Conservation (phyloP, 23 tunicate species). For the Ascidia mentula region DNA sequence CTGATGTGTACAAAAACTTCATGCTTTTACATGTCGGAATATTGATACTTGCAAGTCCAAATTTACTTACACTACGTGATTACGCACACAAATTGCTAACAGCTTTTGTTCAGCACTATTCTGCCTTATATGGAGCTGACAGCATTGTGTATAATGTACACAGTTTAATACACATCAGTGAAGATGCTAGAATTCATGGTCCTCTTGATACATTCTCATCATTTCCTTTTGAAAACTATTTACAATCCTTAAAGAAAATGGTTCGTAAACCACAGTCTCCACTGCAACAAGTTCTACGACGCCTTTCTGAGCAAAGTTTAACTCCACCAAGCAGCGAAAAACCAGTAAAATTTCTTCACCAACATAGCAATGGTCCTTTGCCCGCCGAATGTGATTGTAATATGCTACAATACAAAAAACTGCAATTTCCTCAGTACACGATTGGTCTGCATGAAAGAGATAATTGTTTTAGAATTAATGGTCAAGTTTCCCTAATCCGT, state of each 20-base stretch:
- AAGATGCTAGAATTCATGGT: slow-evolving; percentile 42
- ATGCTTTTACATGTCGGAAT: slow-evolving; percentile 39
- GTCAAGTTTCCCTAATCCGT: neutral
- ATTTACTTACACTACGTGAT: neutral
- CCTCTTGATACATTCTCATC: slow-evolving; percentile 43
- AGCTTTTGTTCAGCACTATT: slow-evolving; percentile 28
- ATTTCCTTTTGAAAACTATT: slow-evolving; percentile 48
- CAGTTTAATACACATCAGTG: slow-evolving; percentile 23
- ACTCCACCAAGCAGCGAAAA: neutral
- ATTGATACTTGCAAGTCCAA: neutral
- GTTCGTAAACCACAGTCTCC: slow-evolving; percentile 34
- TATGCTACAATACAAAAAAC: slow-evolving; percentile 19
- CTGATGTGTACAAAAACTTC: slow-evolving; percentile 32
- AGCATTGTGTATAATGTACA: slow-evolving; percentile 38
- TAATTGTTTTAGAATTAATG: neutral
- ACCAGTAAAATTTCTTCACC: slow-evolving; percentile 22
- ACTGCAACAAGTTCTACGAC: slow-evolving; percentile 36
- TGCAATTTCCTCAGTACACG: neutral
- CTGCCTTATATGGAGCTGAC: slow-evolving; percentile 18
- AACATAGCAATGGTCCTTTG: slow-evolving; percentile 15
- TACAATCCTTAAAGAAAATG: slow-evolving; percentile 23
- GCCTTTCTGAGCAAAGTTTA: slow-evolving; percentile 23
- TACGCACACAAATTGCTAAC: slow-evolving; percentile 17
- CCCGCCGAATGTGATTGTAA: neutral
- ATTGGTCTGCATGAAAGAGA: neutral